A percentile compares a stretch with the other conserved stretches of the same genome.
phyloP scores from a whole-genome alignment of 1,140 invertebrate genomes.

The Diuraphis noxia region DNA sequence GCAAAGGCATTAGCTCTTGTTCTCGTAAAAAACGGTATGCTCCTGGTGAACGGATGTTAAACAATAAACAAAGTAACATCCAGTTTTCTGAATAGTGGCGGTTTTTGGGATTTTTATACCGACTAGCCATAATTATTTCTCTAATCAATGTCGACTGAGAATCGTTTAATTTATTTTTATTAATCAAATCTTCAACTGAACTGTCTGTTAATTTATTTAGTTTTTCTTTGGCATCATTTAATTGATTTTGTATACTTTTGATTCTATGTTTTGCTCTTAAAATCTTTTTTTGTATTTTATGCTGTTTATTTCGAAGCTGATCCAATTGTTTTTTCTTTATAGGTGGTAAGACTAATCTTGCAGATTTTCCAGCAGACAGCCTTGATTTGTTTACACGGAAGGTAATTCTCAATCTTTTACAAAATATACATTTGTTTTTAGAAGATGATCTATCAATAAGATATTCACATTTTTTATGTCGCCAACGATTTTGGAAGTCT shows the following conservation, averaged over 20 bases:
- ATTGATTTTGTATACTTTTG: not conserved
- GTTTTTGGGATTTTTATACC: not conserved
- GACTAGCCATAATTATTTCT: not conserved
- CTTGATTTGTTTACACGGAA: not conserved
- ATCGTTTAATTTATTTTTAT: not conserved
- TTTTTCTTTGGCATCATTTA: not conserved
- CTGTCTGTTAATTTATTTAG: not conserved
- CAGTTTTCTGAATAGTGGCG: not conserved
- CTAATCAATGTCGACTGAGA: not conserved
- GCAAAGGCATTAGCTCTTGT: not conserved
- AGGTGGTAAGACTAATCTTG: not conserved
- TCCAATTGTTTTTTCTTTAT: not conserved
- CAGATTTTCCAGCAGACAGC: not conserved
- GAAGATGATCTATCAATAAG: not conserved
- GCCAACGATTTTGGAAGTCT: not conserved
- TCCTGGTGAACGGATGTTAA: not conserved
- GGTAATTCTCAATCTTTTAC: not conserved
- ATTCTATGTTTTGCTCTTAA: slow-evolving; percentile 2
- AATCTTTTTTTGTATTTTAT: not conserved
- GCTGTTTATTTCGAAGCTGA: not conserved
- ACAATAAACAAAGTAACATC: not conserved
- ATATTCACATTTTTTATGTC: slow-evolving; percentile 4
- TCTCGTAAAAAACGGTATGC: not conserved
- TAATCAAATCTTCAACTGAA: not conserved
- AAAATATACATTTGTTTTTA: not conserved